phyloP scores from a whole-genome alignment of 2,113 vertebrate species.

The Ceyx melanurus region DNA sequence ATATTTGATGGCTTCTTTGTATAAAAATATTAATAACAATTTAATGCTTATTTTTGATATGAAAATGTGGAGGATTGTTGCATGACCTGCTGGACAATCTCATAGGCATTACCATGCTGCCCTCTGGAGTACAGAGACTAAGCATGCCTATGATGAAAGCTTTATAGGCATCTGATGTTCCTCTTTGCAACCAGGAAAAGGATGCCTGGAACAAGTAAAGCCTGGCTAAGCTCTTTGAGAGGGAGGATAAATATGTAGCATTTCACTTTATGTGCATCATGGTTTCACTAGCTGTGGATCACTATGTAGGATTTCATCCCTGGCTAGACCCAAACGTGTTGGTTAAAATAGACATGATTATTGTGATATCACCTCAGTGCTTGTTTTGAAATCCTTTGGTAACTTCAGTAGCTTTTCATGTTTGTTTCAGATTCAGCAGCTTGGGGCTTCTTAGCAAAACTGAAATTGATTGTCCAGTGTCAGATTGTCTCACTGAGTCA shows the following conservation, averaged over 20 bases:
- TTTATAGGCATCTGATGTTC: background rate
- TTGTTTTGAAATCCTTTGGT: background rate
- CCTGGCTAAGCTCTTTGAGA: background rate
- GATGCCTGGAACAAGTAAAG: background rate
- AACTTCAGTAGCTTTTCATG: background rate
- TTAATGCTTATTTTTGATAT: constrained; percentile 40
- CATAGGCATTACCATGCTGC: constrained; percentile 68
- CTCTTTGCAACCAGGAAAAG: background rate
- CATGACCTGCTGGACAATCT: background rate
- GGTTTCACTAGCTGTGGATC: background rate
- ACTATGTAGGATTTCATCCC: background rate
- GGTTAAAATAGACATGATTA: background rate
- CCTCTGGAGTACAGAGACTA: constrained; percentile 71
- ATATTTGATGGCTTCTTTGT: background rate
- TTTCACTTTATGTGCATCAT: background rate
- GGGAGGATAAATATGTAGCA: background rate
- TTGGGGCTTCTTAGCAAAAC: background rate
- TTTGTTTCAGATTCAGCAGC: background rate
- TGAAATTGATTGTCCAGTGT: background rate
- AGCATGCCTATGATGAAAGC: background rate
- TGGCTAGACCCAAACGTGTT: background rate
- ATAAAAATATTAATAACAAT: constrained; percentile 59
- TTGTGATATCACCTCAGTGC: background rate
- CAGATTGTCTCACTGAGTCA: background rate
- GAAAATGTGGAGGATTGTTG: constrained; percentile 32